Evolutionary conservation across 2,797 vertebrate species (phyloP).

Genomic region (Centroberyx gerrardi): DNA sequence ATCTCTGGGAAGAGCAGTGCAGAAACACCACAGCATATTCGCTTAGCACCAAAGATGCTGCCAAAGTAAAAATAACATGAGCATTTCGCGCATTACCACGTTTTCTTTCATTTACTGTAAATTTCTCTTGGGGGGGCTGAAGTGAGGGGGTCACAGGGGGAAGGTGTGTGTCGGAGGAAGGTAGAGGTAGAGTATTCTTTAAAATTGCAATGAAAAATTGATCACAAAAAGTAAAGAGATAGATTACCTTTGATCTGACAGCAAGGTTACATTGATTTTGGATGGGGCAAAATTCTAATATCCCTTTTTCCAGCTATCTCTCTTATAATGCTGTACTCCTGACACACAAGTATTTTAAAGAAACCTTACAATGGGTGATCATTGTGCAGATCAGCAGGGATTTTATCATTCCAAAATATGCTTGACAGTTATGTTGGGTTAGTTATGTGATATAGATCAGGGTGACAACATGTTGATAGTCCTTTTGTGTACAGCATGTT

Average conservation of each 20-base stretch:
- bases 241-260: conserved; percentile 26
- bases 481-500: conserved; percentile 44
- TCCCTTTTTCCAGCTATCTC: conserved; percentile 16
- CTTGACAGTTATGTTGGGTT: conserved; percentile 19
- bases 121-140: not conserved
- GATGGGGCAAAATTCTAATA: conserved; percentile 22
- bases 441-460: conserved; percentile 23
- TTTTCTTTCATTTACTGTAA: not conserved
- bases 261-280: conserved; percentile 41
- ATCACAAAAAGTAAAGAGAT: conserved; percentile 28
- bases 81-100: too few species aligned
- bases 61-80: too few species aligned
- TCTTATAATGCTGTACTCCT: conserved; percentile 1
- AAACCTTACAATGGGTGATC: conserved; percentile 1
- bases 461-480: conserved; percentile 15
- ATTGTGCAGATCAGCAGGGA: conserved; percentile 10
- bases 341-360: conserved; percentile 9
- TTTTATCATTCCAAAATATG: not conserved
- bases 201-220: not conserved
- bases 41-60: conserved; percentile 8
- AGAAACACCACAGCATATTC: conserved; percentile 1
- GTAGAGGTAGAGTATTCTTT: too few species aligned
- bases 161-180: too few species aligned
- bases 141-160: not conserved
- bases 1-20: not conserved